These are phyloP conservation scores for Sturmia bella DNA, from an alignment of 2,888 invertebrate genomes.

Conservation along the genomic window DNA sequence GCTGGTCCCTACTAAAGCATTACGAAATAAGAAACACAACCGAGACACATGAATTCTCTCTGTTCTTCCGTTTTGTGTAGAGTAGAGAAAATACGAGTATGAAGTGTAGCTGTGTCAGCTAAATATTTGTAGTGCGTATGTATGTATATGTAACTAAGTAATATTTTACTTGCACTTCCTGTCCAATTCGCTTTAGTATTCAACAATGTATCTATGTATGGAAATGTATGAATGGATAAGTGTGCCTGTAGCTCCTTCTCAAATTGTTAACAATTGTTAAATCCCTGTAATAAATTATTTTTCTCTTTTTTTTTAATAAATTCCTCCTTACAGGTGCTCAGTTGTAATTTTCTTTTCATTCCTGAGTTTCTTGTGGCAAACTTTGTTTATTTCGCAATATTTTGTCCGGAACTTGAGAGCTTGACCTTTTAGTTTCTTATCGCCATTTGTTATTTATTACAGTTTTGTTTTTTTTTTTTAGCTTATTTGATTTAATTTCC, in stretches of 20 bases:
- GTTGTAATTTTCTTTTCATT: constrained; percentile 19
- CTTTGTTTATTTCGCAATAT: background rate
- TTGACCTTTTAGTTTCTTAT: constrained; percentile 20
- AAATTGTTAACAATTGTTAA: constrained; percentile 56
- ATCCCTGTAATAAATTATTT: constrained; percentile 55
- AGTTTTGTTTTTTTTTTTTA: constrained; percentile 37
- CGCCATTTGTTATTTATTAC: constrained; percentile 32
- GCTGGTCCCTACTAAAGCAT: background rate
- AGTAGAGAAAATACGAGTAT: too few species aligned
- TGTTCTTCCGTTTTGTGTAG: background rate
- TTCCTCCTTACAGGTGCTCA: constrained; percentile 6
- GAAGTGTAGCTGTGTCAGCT: background rate
- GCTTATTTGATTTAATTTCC: constrained; percentile 56
- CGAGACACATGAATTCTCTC: too few species aligned
- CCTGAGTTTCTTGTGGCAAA: background rate
- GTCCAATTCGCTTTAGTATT: constrained; percentile 27
- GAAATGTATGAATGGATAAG: background rate
- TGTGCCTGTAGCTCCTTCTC: background rate
- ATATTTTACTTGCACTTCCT: constrained; percentile 11
- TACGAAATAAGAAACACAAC: too few species aligned
- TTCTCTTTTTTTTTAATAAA: background rate
- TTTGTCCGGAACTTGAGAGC: background rate
- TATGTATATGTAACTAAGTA: background rate
- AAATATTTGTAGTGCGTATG: background rate
- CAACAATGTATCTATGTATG: background rate